Conservation (phyloP, 2,797 vertebrate species). For the Pseudocheirus occidentalis region DNA sequence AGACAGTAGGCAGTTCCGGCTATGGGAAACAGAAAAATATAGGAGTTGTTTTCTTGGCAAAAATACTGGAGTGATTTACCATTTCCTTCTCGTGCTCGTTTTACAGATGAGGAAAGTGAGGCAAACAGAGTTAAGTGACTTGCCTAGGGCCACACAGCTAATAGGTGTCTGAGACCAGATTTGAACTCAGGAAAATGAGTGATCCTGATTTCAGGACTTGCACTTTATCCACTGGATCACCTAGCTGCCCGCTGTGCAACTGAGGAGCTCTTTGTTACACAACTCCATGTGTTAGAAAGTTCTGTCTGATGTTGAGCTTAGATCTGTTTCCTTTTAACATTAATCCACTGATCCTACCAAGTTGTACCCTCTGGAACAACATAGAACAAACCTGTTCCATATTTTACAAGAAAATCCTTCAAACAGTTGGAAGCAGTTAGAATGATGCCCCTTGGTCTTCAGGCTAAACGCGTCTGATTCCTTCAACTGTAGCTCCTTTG, state of each 20-base stretch:
- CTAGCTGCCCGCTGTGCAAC: neutral
- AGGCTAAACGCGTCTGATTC: neutral
- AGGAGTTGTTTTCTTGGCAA: neutral
- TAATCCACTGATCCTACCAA: neutral
- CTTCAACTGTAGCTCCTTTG: neutral
- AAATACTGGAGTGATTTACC: neutral
- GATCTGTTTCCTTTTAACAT: neutral
- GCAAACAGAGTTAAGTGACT: neutral
- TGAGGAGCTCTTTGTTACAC: neutral
- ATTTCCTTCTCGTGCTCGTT: neutral
- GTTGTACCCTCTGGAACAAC: constrained; percentile 7
- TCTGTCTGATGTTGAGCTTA: neutral
- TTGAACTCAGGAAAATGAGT: neutral
- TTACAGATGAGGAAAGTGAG: neutral
- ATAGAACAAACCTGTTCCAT: neutral
- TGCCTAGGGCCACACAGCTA: neutral
- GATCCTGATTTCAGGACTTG: accelerated
- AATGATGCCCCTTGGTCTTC: neutral
- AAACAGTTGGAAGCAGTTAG: constrained; percentile 3
- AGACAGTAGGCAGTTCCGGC: neutral
- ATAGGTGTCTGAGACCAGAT: neutral
- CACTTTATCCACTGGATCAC: neutral
- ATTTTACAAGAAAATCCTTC: neutral
- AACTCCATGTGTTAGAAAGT: constrained; percentile 5
- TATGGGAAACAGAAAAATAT: neutral